Percentiles rank a stretch among this genome's conserved stretches.
These are phyloP conservation scores for Seira ritae DNA, from an alignment of 2,888 invertebrate species.

Conservation along the genomic window DNA sequence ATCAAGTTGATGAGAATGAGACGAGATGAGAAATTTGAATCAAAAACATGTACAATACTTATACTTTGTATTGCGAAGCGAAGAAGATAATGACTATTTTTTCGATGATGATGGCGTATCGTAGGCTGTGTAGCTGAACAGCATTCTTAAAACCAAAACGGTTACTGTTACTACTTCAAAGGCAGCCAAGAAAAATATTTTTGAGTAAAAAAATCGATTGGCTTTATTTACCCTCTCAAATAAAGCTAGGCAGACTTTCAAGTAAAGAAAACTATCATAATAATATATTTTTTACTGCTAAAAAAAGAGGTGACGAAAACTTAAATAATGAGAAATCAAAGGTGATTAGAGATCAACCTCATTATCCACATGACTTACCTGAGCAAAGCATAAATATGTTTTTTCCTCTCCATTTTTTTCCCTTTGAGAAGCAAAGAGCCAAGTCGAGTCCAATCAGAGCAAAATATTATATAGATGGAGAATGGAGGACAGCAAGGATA, in stretches of 20 bases:
- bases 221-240: background rate
- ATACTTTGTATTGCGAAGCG: no score
- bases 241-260: background rate
- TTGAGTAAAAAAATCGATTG: background rate
- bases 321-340: slow-evolving; percentile 52
- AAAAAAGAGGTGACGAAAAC: slow-evolving; percentile 16
- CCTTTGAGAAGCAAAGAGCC: slow-evolving; percentile 21
- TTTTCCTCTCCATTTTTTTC: background rate
- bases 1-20: slow-evolving; percentile 15
- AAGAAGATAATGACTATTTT: slow-evolving; percentile 14
- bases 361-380: slow-evolving; percentile 53
- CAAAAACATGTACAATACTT: background rate
- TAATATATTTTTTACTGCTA: no score
- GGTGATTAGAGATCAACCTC: slow-evolving; percentile 64
- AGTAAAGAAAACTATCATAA: background rate
- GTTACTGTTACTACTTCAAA: background rate
- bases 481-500: background rate
- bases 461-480: slow-evolving; percentile 7
- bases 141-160: slow-evolving; percentile 18
- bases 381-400: background rate
- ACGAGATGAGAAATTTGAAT: slow-evolving; percentile 18
- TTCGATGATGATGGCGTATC: no score
- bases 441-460: background rate
- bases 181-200: background rate
- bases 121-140: slow-evolving; percentile 17